A percentile compares a stretch with the other conserved stretches of the same genome.
Evolutionary conservation across 1,140 invertebrate species (phyloP).

Genomic region (Macrocentrus cingulum): DNA sequence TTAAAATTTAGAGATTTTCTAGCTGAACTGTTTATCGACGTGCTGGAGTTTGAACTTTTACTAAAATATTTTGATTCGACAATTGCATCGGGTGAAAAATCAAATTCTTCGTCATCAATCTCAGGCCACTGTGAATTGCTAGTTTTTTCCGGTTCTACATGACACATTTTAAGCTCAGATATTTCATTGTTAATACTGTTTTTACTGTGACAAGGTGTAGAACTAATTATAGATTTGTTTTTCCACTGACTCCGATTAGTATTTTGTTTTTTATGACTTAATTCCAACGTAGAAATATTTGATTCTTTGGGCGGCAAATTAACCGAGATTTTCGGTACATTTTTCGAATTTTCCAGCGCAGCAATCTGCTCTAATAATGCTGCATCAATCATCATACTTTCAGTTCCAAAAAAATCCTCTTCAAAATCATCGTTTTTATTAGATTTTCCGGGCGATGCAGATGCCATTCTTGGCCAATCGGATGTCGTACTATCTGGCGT

Average conservation of each 20-base stretch:
- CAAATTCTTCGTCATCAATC: too few relatives aligned
- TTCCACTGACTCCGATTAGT: too few relatives aligned
- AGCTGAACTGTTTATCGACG: not conserved
- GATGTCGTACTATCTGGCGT: too few relatives aligned
- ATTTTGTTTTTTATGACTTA: conserved; percentile 1
- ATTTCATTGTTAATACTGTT: too few relatives aligned
- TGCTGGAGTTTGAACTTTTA: conserved; percentile 22
- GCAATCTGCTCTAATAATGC: conserved; percentile 25
- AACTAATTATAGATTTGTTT: too few relatives aligned
- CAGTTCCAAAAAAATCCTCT: conserved; percentile 38
- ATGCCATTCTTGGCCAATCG: too few relatives aligned
- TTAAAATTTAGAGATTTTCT: too few relatives aligned
- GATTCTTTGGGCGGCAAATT: too few relatives aligned
- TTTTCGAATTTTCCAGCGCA: conserved; percentile 17
- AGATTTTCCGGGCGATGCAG: too few relatives aligned
- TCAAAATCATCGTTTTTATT: too few relatives aligned
- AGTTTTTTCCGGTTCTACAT: not conserved
- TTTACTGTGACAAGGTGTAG: too few relatives aligned
- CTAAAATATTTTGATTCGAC: conserved; percentile 22
- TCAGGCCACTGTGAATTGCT: conserved; percentile 21
- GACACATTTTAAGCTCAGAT: conserved; percentile 2
- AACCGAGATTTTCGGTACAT: not conserved
- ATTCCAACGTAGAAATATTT: not conserved
- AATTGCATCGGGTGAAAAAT: not conserved
- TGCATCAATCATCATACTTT: conserved; percentile 25